Evolutionary conservation across 2,888 invertebrate genomes (phyloP).

Genomic region (Lucinisca nassula): DNA sequence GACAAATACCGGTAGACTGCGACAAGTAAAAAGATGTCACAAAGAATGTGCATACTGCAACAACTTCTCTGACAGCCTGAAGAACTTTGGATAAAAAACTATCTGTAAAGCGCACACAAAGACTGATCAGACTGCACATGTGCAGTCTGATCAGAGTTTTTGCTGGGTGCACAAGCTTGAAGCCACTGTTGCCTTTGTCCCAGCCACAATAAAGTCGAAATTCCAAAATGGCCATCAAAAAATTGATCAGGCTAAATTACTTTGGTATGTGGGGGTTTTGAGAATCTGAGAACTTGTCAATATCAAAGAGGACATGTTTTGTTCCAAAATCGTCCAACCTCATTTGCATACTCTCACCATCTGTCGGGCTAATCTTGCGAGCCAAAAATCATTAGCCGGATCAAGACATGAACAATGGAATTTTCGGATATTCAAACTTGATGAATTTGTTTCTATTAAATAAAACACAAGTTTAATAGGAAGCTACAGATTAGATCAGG

Average conservation of each 20-base stretch:
- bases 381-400: background rate
- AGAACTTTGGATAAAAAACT: too few relatives aligned
- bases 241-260: background rate
- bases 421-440: conserved; percentile 2
- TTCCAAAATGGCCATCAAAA: background rate
- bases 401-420: conserved; percentile 2
- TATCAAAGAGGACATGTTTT: background rate
- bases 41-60: too few relatives aligned
- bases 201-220: background rate
- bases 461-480: background rate
- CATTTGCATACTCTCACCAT: background rate
- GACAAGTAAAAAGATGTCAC: too few relatives aligned
- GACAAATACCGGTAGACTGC: too few relatives aligned
- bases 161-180: too few relatives aligned
- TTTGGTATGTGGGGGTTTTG: background rate
- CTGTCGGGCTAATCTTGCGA: background rate
- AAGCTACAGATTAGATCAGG: background rate
- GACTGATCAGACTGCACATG: too few relatives aligned
- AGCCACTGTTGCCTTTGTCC: too few relatives aligned
- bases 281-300: background rate
- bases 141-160: too few relatives aligned
- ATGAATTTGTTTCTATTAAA: background rate
- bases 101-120: too few relatives aligned
- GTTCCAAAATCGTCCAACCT: background rate
- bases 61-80: too few relatives aligned